Evolutionary conservation across 2,888 invertebrate genomes (phyloP).

Genomic region (Sinopyrophorus schimmeli): DNA sequence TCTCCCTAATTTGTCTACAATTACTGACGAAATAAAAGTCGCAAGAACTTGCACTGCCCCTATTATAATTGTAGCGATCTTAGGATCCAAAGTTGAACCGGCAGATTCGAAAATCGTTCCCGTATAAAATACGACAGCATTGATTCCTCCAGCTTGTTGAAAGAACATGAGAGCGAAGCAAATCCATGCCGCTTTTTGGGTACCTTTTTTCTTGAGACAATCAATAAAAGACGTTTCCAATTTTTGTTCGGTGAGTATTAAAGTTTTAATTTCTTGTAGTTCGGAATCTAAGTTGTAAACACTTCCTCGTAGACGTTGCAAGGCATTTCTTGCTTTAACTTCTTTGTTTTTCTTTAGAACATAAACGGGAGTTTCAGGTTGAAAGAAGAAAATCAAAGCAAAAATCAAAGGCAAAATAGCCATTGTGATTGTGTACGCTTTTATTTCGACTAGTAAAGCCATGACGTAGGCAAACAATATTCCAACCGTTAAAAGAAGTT

Average conservation of each 20-base stretch:
- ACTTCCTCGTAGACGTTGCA: constrained; percentile 72
- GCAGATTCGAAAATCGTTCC: constrained; percentile 72
- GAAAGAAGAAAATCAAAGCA: constrained; percentile 70
- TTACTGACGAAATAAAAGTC: constrained; percentile 72
- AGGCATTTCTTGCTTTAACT: constrained; percentile 68
- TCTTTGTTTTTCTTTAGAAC: constrained; percentile 66
- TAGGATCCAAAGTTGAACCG: constrained; percentile 61
- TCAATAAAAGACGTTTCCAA: constrained; percentile 60
- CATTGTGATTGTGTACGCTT: constrained; percentile 62
- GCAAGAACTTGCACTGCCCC: constrained; percentile 79
- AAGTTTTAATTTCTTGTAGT: constrained; percentile 62
- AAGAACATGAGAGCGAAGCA: constrained; percentile 83
- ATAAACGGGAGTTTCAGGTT: constrained; percentile 85
- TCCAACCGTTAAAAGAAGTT: constrained; percentile 82
- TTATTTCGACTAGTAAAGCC: constrained; percentile 52
- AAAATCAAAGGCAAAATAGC: constrained; percentile 69
- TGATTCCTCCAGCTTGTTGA: constrained; percentile 84
- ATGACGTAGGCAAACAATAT: constrained; percentile 74
- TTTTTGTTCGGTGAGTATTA: constrained; percentile 55
- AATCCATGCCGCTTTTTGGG: constrained; percentile 68
- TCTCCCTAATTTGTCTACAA: constrained; percentile 82
- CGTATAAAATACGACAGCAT: constrained; percentile 81
- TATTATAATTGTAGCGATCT: constrained; percentile 72
- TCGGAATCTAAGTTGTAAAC: constrained; percentile 69
- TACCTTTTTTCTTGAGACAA: constrained; percentile 64